Evolutionary conservation across 2,888 invertebrate species (phyloP).

Genomic region (Pardosa pseudoannulata): DNA sequence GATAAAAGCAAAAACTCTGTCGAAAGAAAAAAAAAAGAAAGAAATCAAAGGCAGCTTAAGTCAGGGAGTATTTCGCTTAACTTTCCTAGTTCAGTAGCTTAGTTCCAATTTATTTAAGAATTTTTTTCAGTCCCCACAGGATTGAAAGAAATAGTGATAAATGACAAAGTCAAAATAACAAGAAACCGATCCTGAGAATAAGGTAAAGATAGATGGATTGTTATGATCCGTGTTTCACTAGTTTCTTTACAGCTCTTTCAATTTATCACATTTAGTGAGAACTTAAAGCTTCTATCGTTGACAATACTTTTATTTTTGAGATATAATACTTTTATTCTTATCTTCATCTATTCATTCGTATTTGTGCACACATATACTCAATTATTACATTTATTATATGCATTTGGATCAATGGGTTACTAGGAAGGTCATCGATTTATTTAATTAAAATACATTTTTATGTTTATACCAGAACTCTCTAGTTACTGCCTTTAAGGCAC

Average conservation of each 20-base stretch:
- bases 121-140: not conserved
- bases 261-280: conserved; percentile 49
- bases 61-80: conserved; percentile 18
- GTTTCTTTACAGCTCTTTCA: conserved; percentile 43
- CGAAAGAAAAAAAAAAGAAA: not conserved
- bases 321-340: no score
- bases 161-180: conserved; percentile 43
- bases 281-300: conserved; percentile 10
- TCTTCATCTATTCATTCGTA: no score
- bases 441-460: no score
- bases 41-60: not conserved
- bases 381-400: no score
- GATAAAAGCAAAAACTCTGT: not conserved
- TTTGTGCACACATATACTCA: no score
- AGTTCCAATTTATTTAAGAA: conserved; percentile 47
- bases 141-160: conserved; percentile 40
- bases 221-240: conserved; percentile 61
- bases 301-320: no score
- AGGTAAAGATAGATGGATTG: conserved; percentile 58
- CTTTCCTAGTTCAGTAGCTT: conserved; percentile 9
- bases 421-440: no score
- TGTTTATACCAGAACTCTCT: no score
- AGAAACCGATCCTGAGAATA: conserved; percentile 46
- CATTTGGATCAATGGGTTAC: no score
- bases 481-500: no score